Percentiles rank a stretch among this genome's conserved stretches.
These are phyloP conservation scores for Falco novaeseelandiae DNA, from an alignment of 2,797 vertebrate genomes.

Conservation along the genomic window DNA sequence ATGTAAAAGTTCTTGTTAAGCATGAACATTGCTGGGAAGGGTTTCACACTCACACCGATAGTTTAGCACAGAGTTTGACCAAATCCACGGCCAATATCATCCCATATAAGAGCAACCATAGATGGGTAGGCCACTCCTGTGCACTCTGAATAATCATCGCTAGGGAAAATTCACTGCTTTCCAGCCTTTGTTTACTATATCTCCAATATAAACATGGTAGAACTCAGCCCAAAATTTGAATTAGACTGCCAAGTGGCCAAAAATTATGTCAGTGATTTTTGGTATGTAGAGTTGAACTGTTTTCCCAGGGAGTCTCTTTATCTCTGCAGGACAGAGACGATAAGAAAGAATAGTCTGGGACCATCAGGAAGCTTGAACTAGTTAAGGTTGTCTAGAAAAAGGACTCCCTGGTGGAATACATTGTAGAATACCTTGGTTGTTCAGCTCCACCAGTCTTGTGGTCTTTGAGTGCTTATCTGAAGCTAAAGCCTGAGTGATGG, in stretches of 20 bases:
- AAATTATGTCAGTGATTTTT: not conserved
- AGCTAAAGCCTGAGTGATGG: not conserved
- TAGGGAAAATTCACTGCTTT: not conserved
- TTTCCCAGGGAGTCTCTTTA: not conserved
- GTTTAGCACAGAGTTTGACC: not conserved
- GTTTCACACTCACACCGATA: not conserved
- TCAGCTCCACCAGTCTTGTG: not conserved
- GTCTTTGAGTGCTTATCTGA: not conserved
- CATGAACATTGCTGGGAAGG: not conserved
- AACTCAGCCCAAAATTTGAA: not conserved
- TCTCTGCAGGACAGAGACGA: not conserved
- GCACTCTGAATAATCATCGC: not conserved
- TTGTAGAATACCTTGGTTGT: not conserved
- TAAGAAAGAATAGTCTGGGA: not conserved
- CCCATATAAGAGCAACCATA: not conserved
- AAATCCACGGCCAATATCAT: not conserved
- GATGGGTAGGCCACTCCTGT: accelerated
- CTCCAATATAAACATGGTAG: not conserved
- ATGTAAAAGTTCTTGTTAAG: not conserved
- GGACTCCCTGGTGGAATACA: not conserved
- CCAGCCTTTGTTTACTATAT: not conserved
- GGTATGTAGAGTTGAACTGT: not conserved
- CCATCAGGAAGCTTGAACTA: not conserved
- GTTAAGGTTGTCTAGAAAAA: not conserved
- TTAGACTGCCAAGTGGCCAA: not conserved